A percentile compares a stretch with the other conserved stretches of the same genome.
phyloP scores from a whole-genome alignment of 1,140 invertebrate genomes.

The Plodia interpunctella region DNA sequence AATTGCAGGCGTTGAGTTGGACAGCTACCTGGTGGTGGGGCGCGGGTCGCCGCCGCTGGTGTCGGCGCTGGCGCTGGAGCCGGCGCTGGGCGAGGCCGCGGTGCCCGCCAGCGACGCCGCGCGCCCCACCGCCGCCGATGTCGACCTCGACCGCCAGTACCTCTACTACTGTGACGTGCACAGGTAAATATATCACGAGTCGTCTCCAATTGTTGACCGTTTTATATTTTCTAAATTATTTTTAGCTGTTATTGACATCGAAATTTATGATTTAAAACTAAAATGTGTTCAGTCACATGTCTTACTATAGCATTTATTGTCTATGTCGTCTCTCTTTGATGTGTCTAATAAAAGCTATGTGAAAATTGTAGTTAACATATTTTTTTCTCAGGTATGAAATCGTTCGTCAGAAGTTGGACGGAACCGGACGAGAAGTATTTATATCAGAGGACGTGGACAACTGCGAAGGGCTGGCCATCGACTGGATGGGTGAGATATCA shows the following conservation, averaged over 20 bases:
- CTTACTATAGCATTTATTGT: too few species aligned
- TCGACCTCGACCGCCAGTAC: conserved; percentile 79
- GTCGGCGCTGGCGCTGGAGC: conserved; percentile 32
- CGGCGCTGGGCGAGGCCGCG: conserved; percentile 76
- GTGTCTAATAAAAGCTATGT: too few species aligned
- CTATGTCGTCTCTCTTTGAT: too few species aligned
- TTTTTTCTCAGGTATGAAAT: conserved; percentile 76
- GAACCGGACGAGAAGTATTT: conserved; percentile 79
- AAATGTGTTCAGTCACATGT: too few species aligned
- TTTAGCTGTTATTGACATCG: too few species aligned
- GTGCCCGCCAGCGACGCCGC: conserved; percentile 82
- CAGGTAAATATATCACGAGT: conserved; percentile 34
- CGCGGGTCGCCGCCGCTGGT: conserved; percentile 52
- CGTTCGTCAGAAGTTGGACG: conserved; percentile 88
- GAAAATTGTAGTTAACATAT: too few species aligned
- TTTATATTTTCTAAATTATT: too few species aligned
- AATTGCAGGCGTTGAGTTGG: conserved; percentile 41
- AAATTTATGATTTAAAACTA: too few species aligned
- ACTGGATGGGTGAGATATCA: conserved; percentile 85
- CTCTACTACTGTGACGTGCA: conserved; percentile 85
- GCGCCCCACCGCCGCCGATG: conserved; percentile 82
- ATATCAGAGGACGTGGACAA: conserved; percentile 81
- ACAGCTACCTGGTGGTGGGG: conserved; percentile 49
- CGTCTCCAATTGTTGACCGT: too few species aligned
- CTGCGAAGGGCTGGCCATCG: conserved; percentile 85